These are phyloP conservation scores for Poecilia latipinna DNA, from an alignment of 2,113 vertebrate species.

Conservation along the genomic window DNA sequence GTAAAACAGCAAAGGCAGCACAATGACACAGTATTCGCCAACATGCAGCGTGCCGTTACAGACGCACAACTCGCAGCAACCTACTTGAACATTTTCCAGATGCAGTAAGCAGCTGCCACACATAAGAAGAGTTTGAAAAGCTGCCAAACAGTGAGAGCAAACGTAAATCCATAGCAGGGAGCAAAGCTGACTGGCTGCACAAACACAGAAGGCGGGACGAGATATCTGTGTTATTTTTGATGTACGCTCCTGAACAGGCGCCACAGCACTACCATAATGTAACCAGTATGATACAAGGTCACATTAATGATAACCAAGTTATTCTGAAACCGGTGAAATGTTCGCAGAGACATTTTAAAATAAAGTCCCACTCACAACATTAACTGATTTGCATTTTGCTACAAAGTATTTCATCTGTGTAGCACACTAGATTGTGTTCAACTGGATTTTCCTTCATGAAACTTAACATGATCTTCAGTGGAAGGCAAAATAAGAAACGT, in stretches of 20 bases:
- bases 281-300: not conserved
- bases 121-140: conserved; percentile 55
- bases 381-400: no score
- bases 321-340: not conserved
- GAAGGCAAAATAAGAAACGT: no score
- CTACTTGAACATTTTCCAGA: not conserved
- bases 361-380: no score
- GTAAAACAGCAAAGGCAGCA: not conserved
- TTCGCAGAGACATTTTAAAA: no score
- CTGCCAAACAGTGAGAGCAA: conserved; percentile 46
- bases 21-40: not conserved
- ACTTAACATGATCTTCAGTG: no score
- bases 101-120: conserved; percentile 6
- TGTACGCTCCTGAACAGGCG: not conserved
- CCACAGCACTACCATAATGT: no score
- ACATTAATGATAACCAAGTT: not conserved
- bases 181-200: conserved; percentile 28
- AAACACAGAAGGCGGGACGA: not conserved
- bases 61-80: conserved; percentile 6
- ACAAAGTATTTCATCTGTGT: no score
- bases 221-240: not conserved
- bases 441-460: no score
- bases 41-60: not conserved
- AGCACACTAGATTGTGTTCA: no score
- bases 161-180: conserved; percentile 50